phyloP scores from a whole-genome alignment of 30 jellyfish, hydroid and myxozoan species.

The Hydractinia symbiolongicarpus region DNA sequence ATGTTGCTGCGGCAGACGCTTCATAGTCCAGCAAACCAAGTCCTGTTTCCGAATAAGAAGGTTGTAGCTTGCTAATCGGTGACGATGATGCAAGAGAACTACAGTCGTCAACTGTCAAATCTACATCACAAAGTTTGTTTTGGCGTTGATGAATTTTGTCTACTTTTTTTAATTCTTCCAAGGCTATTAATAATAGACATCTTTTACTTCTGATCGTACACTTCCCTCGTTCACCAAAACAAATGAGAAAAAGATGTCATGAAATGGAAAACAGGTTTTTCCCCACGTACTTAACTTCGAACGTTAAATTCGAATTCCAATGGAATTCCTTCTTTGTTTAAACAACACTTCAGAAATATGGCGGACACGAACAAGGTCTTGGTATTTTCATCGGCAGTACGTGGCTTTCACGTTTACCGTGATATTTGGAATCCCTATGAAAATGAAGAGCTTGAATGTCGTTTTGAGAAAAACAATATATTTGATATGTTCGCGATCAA shows the following conservation, averaged over 20 bases:
- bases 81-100: constrained; percentile 3
- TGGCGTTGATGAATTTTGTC: not conserved
- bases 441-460: not conserved
- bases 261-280: not conserved
- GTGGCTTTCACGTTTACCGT: not conserved
- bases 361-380: not conserved
- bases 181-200: constrained; percentile 2
- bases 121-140: constrained; percentile 8
- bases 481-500: constrained; percentile 20
- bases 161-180: constrained; percentile 5
- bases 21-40: no score
- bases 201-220: constrained; percentile 6
- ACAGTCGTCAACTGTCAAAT: constrained; percentile 17
- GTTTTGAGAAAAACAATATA: constrained; percentile 1
- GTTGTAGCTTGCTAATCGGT: not conserved
- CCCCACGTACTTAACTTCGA: not conserved
- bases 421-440: not conserved
- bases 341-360: not conserved
- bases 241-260: not conserved
- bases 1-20: no score
- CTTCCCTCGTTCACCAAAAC: not conserved
- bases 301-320: not conserved
- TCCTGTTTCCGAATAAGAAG: no score
- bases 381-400: not conserved
- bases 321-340: not conserved